Conservation (phyloP, 2,113 vertebrate species). For the Micromys minutus region DNA sequence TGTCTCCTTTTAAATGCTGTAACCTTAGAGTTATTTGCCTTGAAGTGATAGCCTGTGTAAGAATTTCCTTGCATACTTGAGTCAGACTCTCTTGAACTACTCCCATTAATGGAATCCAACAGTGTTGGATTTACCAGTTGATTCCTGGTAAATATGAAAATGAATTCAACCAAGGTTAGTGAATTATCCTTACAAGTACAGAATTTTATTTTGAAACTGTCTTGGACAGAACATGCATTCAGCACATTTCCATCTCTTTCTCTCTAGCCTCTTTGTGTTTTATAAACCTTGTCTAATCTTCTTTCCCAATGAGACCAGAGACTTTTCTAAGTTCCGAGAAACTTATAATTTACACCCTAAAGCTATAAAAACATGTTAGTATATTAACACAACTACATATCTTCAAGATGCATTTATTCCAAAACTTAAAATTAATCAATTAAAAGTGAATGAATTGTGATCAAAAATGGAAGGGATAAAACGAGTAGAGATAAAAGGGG, state of each 20-base stretch:
- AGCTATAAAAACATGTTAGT: not conserved
- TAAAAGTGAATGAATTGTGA: not conserved
- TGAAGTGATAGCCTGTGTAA: not conserved
- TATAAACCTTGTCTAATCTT: not conserved
- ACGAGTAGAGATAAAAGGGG: no score
- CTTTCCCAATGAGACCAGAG: not conserved
- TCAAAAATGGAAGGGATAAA: accelerated
- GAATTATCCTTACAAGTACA: not conserved
- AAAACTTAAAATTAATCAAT: not conserved
- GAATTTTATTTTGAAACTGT: not conserved
- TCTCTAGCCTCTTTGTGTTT: not conserved
- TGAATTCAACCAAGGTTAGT: not conserved
- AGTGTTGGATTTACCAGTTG: not conserved
- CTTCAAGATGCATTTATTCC: not conserved
- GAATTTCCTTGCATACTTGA: not conserved
- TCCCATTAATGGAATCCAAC: not conserved
- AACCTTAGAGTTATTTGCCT: not conserved
- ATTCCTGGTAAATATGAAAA: not conserved
- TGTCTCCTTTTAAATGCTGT: not conserved
- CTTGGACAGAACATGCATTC: not conserved
- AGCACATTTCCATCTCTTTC: not conserved
- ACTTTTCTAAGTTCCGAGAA: not conserved
- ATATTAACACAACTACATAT: not conserved
- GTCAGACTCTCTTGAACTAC: not conserved
- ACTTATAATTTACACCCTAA: not conserved